Evolutionary conservation across 2,797 vertebrate genomes (phyloP), one percentile per base, ranked within the genome.

Genomic region (Avahi laniger): DNA sequence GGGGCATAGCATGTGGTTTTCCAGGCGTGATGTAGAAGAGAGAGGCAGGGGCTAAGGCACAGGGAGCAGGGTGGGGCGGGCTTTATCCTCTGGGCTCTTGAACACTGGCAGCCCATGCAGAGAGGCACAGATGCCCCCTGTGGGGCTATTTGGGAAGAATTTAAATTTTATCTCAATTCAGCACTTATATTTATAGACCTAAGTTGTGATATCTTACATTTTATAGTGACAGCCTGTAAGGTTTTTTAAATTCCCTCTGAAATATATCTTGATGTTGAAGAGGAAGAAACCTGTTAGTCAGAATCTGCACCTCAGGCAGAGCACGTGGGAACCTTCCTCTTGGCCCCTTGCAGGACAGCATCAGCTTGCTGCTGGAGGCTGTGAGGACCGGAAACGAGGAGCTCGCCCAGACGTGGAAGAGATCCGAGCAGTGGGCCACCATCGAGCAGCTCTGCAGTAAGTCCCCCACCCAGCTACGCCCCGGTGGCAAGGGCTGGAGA

Each of bases 371-470:
- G 61, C 98, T 99, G 75, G 99, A 99, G 52, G 99, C 99, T 0
- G 99, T 99, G 97, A 99, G 99, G 98, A 99, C 99, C 48, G 99
- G 99, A n/a, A 99, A 99, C 3, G 99, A 99, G 98, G 99, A 99
- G 83, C 99, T 99, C 4, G 99, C 99, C 0, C 99, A 99, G 98
- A 99, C 99, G 24, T 99, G 99, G 99, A 99, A 99, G 98, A 99
- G 99, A 97, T 99, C 99, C 0, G 99, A 99, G 98, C 99, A 99
- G 98, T 99, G 99, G 99, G 99, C 99, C 17, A 99, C 99, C 96
- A 99, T 99, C 2, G 99, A 99, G 98, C 99, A 99, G 98, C 99
- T 99, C 78, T 99, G 99, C 98, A 99, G 99, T 99, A 97, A 99
- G 99, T 99, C 26, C 20, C 6, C 20, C 35, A 30, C 9, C 38